phyloP scores from a whole-genome alignment of 2,113 vertebrate species.

The Eolophus roseicapilla region DNA sequence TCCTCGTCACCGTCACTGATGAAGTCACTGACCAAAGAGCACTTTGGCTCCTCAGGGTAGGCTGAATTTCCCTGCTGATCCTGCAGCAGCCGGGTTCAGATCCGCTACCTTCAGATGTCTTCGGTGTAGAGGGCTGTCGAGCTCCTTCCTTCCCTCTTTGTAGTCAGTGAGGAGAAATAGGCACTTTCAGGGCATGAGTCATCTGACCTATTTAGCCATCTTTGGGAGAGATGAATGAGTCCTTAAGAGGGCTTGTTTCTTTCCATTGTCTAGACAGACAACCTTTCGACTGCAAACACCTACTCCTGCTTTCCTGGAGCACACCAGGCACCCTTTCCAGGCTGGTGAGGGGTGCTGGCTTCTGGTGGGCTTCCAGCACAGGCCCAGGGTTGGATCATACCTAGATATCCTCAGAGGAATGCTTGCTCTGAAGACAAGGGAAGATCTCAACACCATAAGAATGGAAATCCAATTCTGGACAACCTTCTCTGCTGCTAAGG shows the following conservation, averaged over 20 bases:
- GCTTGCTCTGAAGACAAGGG: background rate
- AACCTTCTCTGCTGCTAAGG: background rate
- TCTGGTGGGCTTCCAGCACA: background rate
- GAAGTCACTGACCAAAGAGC: background rate
- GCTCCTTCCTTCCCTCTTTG: conserved; percentile 5
- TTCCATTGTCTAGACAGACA: conserved; percentile 48
- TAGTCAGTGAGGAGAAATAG: background rate
- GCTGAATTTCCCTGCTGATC: background rate
- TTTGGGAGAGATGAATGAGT: conserved; percentile 39
- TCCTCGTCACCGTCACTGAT: background rate
- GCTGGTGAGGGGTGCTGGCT: background rate
- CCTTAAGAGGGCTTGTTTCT: conserved; percentile 34
- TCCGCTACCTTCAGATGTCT: background rate
- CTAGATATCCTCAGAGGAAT: background rate
- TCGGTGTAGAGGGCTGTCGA: background rate
- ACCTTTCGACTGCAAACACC: conserved; percentile 11
- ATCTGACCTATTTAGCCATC: conserved; percentile 62
- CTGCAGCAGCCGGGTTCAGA: background rate
- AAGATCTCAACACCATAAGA: background rate
- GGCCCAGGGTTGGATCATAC: background rate
- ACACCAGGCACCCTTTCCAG: background rate
- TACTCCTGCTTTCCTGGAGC: background rate
- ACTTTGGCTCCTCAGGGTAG: background rate
- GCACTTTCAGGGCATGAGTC: conserved; percentile 48
- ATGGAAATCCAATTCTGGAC: background rate